phyloP scores from a whole-genome alignment of 2,888 invertebrate genomes.

The Chloromyia formosa region DNA sequence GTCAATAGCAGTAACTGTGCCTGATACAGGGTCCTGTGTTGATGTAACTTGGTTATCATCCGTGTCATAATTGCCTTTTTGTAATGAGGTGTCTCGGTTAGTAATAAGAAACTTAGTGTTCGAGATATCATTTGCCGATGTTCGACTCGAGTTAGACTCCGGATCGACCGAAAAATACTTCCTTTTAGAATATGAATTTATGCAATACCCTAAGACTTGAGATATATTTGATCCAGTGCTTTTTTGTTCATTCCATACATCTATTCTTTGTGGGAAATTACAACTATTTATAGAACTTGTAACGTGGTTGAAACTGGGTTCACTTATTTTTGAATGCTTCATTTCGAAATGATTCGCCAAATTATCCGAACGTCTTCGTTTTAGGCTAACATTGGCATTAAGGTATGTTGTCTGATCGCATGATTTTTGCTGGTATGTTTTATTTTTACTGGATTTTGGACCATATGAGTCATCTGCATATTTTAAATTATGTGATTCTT shows the following conservation, averaged over 20 bases:
- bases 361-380: background rate
- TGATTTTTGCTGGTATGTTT: too few species aligned
- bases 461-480: too few species aligned
- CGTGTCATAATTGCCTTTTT: background rate
- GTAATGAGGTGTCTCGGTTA: background rate
- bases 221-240: background rate
- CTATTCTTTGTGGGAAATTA: background rate
- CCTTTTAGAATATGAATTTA: background rate
- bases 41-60: conserved; percentile 18
- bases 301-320: background rate
- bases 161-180: background rate
- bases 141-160: too few species aligned
- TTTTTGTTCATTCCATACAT: background rate
- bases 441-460: too few species aligned
- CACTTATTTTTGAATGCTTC: background rate
- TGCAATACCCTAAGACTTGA: background rate
- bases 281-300: background rate
- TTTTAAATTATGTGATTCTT: too few species aligned
- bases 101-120: background rate
- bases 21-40: background rate
- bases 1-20: background rate
- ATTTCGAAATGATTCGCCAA: background rate
- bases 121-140: background rate
- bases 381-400: too few species aligned
- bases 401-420: too few species aligned